Percentiles rank a stretch among this genome's conserved stretches.
phyloP scores from a whole-genome alignment of 2,113 vertebrate genomes.

The Todiramphus saurophagus region DNA sequence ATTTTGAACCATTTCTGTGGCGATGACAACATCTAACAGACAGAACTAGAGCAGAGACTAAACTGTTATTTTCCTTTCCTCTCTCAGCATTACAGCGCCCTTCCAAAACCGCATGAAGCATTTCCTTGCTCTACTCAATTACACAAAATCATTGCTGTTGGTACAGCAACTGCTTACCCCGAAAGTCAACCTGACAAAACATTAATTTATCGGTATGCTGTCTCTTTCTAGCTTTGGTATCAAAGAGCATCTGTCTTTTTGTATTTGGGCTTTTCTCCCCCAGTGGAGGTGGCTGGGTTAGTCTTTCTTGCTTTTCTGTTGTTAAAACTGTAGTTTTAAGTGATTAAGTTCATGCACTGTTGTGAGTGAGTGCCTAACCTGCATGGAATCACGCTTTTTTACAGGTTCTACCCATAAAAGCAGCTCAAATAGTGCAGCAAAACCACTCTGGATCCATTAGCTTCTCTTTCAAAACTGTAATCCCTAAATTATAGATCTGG shows the following conservation, averaged over 20 bases:
- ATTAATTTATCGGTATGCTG: not conserved
- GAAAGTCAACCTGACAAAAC: not conserved
- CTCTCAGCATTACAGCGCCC: not conserved
- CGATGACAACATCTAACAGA: not conserved
- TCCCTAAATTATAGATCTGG: slow-evolving; percentile 28
- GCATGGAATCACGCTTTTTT: not conserved
- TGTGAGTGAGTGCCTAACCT: not conserved
- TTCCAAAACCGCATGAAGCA: not conserved
- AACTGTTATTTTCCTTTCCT: not conserved
- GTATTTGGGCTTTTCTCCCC: not conserved
- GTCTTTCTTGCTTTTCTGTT: not conserved
- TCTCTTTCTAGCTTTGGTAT: not conserved
- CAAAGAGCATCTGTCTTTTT: not conserved
- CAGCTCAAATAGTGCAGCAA: slow-evolving; percentile 18
- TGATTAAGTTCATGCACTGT: not conserved
- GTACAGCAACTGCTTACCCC: not conserved
- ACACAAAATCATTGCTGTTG: not conserved
- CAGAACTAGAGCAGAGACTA: not conserved
- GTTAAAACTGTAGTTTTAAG: not conserved
- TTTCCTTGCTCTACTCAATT: not conserved
- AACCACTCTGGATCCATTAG: slow-evolving; percentile 39
- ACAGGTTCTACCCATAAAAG: slow-evolving; percentile 19
- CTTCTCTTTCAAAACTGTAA: slow-evolving; percentile 1
- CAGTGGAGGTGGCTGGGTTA: not conserved
- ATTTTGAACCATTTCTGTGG: not conserved